These are phyloP conservation scores for Aporrectodea caliginosa DNA, from an alignment of 1,140 invertebrate genomes.

Conservation along the genomic window DNA sequence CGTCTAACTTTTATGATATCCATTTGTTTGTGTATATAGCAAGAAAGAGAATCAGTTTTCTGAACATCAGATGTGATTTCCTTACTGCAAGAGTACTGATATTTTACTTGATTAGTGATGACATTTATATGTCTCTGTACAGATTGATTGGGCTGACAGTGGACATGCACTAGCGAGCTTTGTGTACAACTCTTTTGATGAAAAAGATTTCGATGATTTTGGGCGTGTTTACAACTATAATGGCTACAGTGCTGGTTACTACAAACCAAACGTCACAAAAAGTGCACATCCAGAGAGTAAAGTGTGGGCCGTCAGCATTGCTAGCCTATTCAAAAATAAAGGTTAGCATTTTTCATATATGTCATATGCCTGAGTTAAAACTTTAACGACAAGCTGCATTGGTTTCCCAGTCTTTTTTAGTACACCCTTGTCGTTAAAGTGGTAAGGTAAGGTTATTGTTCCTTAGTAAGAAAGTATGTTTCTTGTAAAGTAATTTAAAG, in stretches of 20 bases:
- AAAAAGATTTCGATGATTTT: constrained; percentile 44
- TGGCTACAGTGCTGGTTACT: constrained; percentile 36
- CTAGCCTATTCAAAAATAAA: constrained; percentile 35
- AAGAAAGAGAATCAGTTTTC: neutral
- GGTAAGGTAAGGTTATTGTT: neutral
- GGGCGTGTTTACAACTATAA: constrained; percentile 40
- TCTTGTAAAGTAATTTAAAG: neutral
- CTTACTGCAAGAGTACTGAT: neutral
- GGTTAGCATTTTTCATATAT: constrained; percentile 20
- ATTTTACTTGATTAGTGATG: neutral
- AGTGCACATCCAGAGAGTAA: constrained; percentile 41
- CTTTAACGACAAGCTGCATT: neutral
- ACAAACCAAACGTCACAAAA: constrained; percentile 42
- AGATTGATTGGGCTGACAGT: constrained; percentile 42
- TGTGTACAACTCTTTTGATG: constrained; percentile 43
- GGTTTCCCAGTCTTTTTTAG: neutral
- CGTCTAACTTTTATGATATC: neutral
- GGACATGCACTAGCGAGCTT: constrained; percentile 36
- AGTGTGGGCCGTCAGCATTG: constrained; percentile 35
- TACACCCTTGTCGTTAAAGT: neutral
- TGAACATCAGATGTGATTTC: neutral
- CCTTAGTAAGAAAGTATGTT: neutral
- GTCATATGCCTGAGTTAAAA: neutral
- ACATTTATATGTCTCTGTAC: neutral
- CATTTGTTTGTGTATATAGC: neutral